Base-by-base conservation (phyloP, 2,888 invertebrate genomes). In the Beris chalybata region DNA sequence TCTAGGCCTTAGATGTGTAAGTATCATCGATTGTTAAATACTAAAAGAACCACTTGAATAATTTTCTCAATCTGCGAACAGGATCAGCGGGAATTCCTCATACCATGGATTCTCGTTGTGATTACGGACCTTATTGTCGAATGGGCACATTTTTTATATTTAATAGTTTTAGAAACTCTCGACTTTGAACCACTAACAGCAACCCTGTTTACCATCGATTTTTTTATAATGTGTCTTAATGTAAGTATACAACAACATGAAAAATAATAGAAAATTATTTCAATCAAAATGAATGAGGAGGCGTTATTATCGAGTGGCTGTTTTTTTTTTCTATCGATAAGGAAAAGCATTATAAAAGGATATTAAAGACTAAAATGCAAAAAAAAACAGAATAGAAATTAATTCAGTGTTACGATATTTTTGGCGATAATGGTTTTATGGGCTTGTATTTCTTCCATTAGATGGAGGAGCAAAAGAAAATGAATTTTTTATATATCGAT, bases 71-170 rank as follows among this genome's bases (percentile, higher is more conserved):
- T 67, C 72, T 73, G 79, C 72, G 83, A 85, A 63, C 82, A 92
- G 92, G 88, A 92, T 74, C 83, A 85, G 71, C 87, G 88, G 72
- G 82, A 84, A 69, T 80, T 90, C 75, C 83, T 92, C 52, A 78
- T 91, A 32, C 92, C 92, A 0, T 92, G 92, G 92, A 85, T 92
- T 61, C 76, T 86, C 47, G 82, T 86, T 6, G 87, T 92, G 80
- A 82, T 84, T 6, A 74, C 86, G 67, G 89, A 88, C 75, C 87
- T 88, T 30, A 73, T 86, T 32, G 84, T 90, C 55, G 91, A 91
- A 76, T 77, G 89, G 54, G 77, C 84, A 11, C 90, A 91, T 74
- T 82, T 89, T 30, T 73, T 87, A 30, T 90, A 90, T 74, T 80
- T 89, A 70, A 84, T 89, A 73, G 79, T 86, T 68, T 79, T 86